These are phyloP conservation scores for Leptinotarsa peninsularis DNA, from an alignment of 2,888 invertebrate genomes.

Conservation along the genomic window DNA sequence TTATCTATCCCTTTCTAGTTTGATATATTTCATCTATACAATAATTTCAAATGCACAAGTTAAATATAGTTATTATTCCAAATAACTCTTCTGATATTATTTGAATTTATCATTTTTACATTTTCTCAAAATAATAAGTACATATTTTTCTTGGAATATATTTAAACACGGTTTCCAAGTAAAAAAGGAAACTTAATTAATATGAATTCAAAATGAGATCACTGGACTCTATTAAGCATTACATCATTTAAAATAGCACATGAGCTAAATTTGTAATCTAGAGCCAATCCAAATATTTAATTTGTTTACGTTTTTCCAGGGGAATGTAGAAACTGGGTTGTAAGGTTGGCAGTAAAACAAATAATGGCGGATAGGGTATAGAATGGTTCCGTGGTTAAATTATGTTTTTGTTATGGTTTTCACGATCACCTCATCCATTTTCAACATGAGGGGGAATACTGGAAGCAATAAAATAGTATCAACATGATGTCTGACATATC, in stretches of 20 bases:
- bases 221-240: constrained; percentile 32
- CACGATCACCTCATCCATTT: constrained; percentile 44
- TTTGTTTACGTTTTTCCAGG: constrained; percentile 40
- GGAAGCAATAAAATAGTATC: constrained; percentile 52
- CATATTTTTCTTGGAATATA: not conserved
- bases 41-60: no score
- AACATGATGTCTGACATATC: constrained; percentile 56
- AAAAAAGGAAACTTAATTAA: not conserved
- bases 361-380: constrained; percentile 55
- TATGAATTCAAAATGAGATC: constrained; percentile 39
- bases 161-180: not conserved
- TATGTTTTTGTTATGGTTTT: constrained; percentile 55
- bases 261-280: constrained; percentile 34
- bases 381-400: constrained; percentile 46
- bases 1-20: no score
- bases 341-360: constrained; percentile 52
- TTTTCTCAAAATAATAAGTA: not conserved
- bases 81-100: no score
- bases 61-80: no score
- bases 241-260: constrained; percentile 36
- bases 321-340: constrained; percentile 13
- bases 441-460: constrained; percentile 50
- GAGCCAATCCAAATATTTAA: constrained; percentile 34
- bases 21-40: no score
- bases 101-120: no score